phyloP scores from a whole-genome alignment of 2,888 invertebrate genomes.

The Ectemnius lituratus region DNA sequence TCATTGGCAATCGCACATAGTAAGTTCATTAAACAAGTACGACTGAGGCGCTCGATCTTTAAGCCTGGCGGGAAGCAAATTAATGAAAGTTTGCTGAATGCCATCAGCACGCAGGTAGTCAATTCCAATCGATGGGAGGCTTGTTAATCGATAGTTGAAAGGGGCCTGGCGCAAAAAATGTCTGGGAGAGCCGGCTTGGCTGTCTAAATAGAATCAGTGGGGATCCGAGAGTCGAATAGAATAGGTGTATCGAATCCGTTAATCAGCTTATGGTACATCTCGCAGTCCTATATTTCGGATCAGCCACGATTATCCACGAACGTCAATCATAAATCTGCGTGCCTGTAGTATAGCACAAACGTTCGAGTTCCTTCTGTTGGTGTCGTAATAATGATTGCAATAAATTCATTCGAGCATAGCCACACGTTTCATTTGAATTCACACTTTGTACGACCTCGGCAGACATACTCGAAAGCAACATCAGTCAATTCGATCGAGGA shows the following conservation, averaged over 20 bases:
- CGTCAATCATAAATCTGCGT: constrained; percentile 8
- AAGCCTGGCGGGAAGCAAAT: constrained; percentile 36
- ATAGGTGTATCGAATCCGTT: constrained; percentile 60
- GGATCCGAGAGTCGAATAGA: constrained; percentile 49
- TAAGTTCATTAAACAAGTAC: constrained; percentile 30
- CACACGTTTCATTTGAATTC: too few relatives aligned
- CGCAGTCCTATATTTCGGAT: constrained; percentile 52
- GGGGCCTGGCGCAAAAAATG: constrained; percentile 45
- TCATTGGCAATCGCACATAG: background rate
- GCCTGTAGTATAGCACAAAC: background rate
- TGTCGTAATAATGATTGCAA: too few relatives aligned
- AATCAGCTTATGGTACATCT: constrained; percentile 64
- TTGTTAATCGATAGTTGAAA: constrained; percentile 63
- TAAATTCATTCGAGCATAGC: too few relatives aligned
- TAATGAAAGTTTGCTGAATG: constrained; percentile 53
- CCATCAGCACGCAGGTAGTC: constrained; percentile 27
- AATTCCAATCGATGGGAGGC: constrained; percentile 47
- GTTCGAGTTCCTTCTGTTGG: too few relatives aligned
- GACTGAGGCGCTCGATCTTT: constrained; percentile 17
- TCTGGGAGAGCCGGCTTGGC: constrained; percentile 4
- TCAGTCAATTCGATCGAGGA: too few relatives aligned
- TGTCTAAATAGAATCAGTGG: constrained; percentile 45
- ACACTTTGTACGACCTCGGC: too few relatives aligned
- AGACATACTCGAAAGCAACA: too few relatives aligned
- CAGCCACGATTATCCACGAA: constrained; percentile 46